phyloP scores from a whole-genome alignment of 1,140 invertebrate genomes.

The Drosophila tropicalis region DNA sequence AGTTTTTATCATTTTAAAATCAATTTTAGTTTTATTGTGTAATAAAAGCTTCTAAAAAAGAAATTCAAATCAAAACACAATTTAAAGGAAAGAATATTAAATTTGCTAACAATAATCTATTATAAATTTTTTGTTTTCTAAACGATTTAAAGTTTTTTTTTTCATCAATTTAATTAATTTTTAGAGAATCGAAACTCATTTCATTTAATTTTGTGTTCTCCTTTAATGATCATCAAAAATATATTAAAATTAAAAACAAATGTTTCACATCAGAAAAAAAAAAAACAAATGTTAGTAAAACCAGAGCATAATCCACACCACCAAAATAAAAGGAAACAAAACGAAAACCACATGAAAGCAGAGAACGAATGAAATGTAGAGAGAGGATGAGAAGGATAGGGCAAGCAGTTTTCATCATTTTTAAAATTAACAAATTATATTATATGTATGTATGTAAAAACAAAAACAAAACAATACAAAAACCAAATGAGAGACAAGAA shows the following conservation, averaged over 20 bases:
- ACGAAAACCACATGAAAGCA: constrained; percentile 38
- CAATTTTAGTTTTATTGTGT: too few relatives aligned
- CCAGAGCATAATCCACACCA: constrained; percentile 73
- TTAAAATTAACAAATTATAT: constrained; percentile 39
- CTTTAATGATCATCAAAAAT: constrained; percentile 51
- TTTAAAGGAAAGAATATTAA: background rate
- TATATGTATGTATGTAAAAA: constrained; percentile 25
- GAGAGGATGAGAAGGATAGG: constrained; percentile 31
- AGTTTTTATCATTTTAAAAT: too few relatives aligned
- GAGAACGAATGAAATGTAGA: constrained; percentile 28
- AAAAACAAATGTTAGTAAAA: constrained; percentile 18
- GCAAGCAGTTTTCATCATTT: constrained; percentile 69
- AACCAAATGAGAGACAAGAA: constrained; percentile 21
- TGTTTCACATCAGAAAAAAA: constrained; percentile 57
- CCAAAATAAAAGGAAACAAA: constrained; percentile 46
- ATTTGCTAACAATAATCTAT: background rate
- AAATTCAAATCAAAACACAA: background rate
- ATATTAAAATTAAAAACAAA: constrained; percentile 33
- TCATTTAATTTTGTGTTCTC: constrained; percentile 17
- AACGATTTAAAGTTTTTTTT: too few relatives aligned
- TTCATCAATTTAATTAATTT: too few relatives aligned
- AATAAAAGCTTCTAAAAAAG: background rate
- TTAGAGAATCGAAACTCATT: background rate
- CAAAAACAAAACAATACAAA: background rate
- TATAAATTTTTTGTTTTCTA: too few relatives aligned